Evolutionary conservation across 2,113 vertebrate genomes (phyloP), one percentile per base, ranked within the genome.

Genomic region (Nymphicus hollandicus): DNA sequence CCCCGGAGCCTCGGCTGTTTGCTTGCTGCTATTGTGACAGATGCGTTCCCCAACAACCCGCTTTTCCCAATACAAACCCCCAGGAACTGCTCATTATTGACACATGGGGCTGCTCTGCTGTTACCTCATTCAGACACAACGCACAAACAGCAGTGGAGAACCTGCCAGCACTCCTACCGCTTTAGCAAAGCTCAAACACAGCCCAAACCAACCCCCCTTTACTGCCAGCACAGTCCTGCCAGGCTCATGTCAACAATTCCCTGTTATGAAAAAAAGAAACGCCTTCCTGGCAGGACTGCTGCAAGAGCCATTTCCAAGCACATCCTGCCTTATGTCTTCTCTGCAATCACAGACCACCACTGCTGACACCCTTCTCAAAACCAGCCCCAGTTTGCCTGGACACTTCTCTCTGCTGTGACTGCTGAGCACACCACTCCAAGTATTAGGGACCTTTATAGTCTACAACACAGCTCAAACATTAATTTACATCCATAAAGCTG

Each of bases 21-120:
- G 91, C 95, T 96, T 94, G 94, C 83, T 0, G 17, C 88, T 93
- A 89, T 91, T 95, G 92, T 95, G 95, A 96, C 93, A 97, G 97
- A 95, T 73, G 93, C 39, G 9, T 84, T 90, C 88, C 74, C 90
- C 90, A 89, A 92, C 81, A 96, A 79, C 81, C 71, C 24, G 28
- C 72, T 91, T 96, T 95, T 64, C 69, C 85, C 93, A 85, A 92
- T 83, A 74, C 90, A 94, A 88, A 80, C 71, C 84, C 25, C 64
- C 84, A 70, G 50, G 78, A 96, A 94, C 74, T 68, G 89, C 81
- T 69, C 56, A 58, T 83, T 91, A 94, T 78, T 92, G 93, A 94
- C 91, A 46, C 19, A 33, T 3, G 33, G 81, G 79, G 79, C 80
- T 49, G 58, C 89, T 95, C 86, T 85, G 88, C 69, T 58, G 87